Percentiles rank a stretch among this genome's conserved stretches.
Evolutionary conservation across 2,888 invertebrate species (phyloP).

Genomic region (Plagodis dolabraria): DNA sequence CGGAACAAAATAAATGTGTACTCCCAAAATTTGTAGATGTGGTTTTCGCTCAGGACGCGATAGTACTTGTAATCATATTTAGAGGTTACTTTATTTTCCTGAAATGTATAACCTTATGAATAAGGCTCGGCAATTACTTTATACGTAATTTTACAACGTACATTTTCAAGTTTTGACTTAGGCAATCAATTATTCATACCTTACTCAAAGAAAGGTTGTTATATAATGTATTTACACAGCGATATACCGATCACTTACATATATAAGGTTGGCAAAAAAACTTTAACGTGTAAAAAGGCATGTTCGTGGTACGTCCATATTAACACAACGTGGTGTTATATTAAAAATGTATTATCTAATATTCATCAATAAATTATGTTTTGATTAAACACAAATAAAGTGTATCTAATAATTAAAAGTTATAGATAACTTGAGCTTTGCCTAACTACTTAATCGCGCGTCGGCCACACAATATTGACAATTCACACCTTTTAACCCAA

Average conservation of each 20-base stretch:
- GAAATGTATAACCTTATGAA: neutral
- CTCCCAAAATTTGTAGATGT: too few relatives aligned
- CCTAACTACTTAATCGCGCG: conserved; percentile 48
- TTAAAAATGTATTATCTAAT: conserved; percentile 3
- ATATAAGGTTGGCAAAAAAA: conserved; percentile 57
- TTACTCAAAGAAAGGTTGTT: conserved; percentile 63
- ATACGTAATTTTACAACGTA: neutral
- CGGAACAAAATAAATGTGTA: too few relatives aligned
- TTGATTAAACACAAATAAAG: conserved; percentile 9
- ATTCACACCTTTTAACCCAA: conserved; percentile 23
- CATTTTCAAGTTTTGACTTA: conserved; percentile 17
- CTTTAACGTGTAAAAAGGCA: conserved; percentile 67
- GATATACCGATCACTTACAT: conserved; percentile 46
- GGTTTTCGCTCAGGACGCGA: too few relatives aligned
- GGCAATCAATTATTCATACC: conserved; percentile 34
- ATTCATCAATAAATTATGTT: conserved; percentile 13
- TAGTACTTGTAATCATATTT: too few relatives aligned
- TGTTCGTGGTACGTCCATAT: conserved; percentile 64
- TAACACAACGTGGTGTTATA: conserved; percentile 10
- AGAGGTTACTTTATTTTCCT: neutral
- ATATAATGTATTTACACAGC: conserved; percentile 56
- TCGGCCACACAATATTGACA: conserved; percentile 16
- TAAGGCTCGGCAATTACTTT: conserved; percentile 6
- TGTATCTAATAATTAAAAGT: conserved; percentile 38
- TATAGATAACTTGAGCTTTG: conserved; percentile 76